Evolutionary conservation across 2,888 invertebrate species (phyloP).

Genomic region (Phyto melanocephala): DNA sequence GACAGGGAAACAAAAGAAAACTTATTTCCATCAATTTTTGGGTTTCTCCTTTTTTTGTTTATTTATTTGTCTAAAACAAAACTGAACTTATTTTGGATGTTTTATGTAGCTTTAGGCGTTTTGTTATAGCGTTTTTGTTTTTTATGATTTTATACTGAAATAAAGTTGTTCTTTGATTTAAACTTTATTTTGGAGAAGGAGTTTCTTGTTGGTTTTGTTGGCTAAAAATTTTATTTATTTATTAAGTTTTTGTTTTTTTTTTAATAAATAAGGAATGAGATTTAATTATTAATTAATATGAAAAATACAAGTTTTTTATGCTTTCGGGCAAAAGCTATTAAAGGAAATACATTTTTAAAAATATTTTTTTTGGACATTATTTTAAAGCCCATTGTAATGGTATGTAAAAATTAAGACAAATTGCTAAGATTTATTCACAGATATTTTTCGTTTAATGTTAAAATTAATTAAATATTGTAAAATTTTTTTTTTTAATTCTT

Average conservation of each 20-base stretch:
- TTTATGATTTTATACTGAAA: no score
- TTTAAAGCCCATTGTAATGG: not conserved
- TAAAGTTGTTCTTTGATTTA: constrained; percentile 20
- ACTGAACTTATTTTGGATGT: not conserved
- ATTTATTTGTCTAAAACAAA: not conserved
- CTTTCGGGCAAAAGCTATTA: not conserved
- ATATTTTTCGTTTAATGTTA: no score
- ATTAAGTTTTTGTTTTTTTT: not conserved
- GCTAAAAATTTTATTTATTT: not conserved
- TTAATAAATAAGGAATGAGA: constrained; percentile 45
- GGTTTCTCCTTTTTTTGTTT: not conserved
- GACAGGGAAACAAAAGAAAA: not conserved
- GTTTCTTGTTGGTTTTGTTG: not conserved
- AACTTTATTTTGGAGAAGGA: constrained; percentile 17
- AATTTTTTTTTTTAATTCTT: no score
- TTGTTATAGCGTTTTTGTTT: constrained; percentile 1
- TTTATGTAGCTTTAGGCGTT: constrained; percentile 15
- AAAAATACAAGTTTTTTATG: constrained; percentile 38
- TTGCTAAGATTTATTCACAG: no score
- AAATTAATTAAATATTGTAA: no score
- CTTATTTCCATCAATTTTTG: constrained; percentile 1
- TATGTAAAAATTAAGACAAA: no score
- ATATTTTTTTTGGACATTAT: not conserved
- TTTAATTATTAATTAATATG: constrained; percentile 62
- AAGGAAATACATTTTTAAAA: not conserved